These are phyloP conservation scores for Centropus bengalensis DNA, from an alignment of 2,113 vertebrate genomes.

Conservation along the genomic window DNA sequence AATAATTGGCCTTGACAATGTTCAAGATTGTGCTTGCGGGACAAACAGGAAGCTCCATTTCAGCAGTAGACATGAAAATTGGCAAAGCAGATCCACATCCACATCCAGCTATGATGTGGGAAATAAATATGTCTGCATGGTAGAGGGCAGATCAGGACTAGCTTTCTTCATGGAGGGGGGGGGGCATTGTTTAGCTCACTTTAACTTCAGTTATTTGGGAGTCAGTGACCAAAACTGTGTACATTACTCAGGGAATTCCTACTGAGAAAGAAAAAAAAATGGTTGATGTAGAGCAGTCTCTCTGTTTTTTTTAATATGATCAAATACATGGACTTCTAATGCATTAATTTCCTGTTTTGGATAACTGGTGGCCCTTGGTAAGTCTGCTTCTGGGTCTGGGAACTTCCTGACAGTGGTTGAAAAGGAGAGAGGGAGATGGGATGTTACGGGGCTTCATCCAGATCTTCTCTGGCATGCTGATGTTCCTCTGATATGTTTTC, in stretches of 20 bases:
- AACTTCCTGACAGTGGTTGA: not conserved
- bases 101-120: not conserved
- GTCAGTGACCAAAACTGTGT: not conserved
- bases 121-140: not conserved
- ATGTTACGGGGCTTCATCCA: not conserved
- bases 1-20: constrained; percentile 51
- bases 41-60: constrained; percentile 14
- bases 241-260: not conserved
- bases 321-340: constrained; percentile 39
- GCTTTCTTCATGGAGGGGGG: not conserved
- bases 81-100: not conserved
- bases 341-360: constrained; percentile 33
- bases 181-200: not conserved
- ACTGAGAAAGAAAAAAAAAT: not conserved
- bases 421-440: not conserved
- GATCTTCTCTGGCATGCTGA: not conserved
- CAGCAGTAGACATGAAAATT: not conserved
- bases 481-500: not conserved
- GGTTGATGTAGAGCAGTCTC: constrained; percentile 33
- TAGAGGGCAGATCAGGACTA: not conserved
- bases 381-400: not conserved
- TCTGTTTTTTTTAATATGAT: not conserved
- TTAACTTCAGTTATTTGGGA: not conserved
- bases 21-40: constrained; percentile 45
- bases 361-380: not conserved